A percentile compares a stretch with the other conserved stretches of the same genome.
phyloP scores from a whole-genome alignment of 2,113 vertebrate genomes.

The Potamarius usumacintae region DNA sequence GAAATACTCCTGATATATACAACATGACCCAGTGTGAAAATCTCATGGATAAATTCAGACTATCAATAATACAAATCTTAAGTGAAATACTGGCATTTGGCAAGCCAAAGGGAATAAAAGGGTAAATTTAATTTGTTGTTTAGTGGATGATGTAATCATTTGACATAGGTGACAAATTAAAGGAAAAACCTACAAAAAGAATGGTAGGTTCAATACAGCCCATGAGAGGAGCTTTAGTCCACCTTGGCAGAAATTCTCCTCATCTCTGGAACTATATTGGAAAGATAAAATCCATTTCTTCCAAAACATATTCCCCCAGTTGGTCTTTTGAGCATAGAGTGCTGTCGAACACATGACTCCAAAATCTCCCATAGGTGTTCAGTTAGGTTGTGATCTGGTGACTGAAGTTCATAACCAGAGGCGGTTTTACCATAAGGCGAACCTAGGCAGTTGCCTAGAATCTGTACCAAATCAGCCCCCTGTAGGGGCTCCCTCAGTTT shows the following conservation, averaged over 20 bases:
- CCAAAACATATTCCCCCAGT: not conserved
- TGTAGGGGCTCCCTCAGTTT: too few relatives aligned
- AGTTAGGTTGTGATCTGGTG: too few relatives aligned
- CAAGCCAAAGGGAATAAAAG: not conserved
- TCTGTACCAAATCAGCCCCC: too few relatives aligned
- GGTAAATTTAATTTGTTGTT: not conserved
- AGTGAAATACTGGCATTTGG: not conserved
- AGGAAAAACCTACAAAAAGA: not conserved
- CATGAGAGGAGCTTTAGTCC: not conserved
- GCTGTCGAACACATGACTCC: not conserved
- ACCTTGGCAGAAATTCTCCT: not conserved
- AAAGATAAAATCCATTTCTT: not conserved
- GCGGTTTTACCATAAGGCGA: too few relatives aligned
- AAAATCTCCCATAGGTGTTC: not conserved
- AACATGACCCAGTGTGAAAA: not conserved
- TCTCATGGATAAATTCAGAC: not conserved
- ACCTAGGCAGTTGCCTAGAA: too few relatives aligned
- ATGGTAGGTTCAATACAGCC: not conserved
- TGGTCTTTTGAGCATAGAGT: not conserved
- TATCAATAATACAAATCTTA: not conserved
- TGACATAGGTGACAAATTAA: not conserved
- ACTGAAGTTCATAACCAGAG: too few relatives aligned
- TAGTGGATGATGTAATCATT: not conserved
- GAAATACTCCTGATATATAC: not conserved
- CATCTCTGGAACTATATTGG: not conserved